Evolutionary conservation across 2,797 vertebrate species (phyloP).

Genomic region (Toxotes lorentzi): DNA sequence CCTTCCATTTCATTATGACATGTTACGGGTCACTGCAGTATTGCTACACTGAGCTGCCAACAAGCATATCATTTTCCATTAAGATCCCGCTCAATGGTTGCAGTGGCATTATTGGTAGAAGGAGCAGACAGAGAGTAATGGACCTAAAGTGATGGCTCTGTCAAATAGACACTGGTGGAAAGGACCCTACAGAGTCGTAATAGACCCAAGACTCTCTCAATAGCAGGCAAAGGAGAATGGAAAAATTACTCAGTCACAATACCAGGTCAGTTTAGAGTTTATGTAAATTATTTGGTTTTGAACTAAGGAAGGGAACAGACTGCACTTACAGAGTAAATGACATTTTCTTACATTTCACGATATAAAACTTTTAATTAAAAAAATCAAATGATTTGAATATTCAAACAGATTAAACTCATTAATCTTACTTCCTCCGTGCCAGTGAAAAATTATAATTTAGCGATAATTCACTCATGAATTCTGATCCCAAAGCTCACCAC

Average conservation of each 20-base stretch:
- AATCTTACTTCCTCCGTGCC: background rate
- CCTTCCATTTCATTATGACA: constrained; percentile 75
- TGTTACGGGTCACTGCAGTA: constrained; percentile 76
- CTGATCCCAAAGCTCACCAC: constrained; percentile 34
- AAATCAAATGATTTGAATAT: constrained; percentile 13
- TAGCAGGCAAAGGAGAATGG: constrained; percentile 16
- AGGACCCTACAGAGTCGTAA: constrained; percentile 54
- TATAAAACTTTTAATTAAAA: constrained; percentile 6
- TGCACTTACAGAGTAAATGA: background rate
- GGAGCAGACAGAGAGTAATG: constrained; percentile 76
- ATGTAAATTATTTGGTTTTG: constrained; percentile 15
- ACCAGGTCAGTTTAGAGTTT: constrained; percentile 8
- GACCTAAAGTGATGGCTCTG: constrained; percentile 74
- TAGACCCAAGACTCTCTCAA: constrained; percentile 47
- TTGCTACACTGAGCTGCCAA: constrained; percentile 76
- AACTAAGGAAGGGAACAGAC: background rate
- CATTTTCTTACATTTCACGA: background rate
- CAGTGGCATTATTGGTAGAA: constrained; percentile 73
- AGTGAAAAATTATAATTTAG: constrained; percentile 21
- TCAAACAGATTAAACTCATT: constrained; percentile 1
- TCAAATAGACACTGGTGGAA: constrained; percentile 64
- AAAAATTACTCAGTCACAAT: constrained; percentile 17
- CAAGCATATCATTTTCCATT: constrained; percentile 83
- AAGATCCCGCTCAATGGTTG: constrained; percentile 70
- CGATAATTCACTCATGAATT: constrained; percentile 44